Conservation (phyloP, 2,113 vertebrate genomes). For the Silurus asotus region DNA sequence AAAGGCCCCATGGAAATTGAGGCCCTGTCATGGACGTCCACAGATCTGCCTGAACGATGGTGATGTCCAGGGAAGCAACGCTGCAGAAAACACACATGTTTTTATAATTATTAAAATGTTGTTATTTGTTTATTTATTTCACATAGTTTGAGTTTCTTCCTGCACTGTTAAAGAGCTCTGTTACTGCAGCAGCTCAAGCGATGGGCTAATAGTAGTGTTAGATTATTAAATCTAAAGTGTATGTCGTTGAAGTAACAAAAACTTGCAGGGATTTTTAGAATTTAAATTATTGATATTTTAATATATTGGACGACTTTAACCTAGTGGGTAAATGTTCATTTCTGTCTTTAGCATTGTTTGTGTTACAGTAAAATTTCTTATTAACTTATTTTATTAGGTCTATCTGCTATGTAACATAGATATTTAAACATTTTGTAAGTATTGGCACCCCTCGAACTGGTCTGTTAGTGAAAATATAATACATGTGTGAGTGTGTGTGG, state of each 20-base stretch:
- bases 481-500: no score
- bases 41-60: slow-evolving; percentile 37
- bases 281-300: not conserved
- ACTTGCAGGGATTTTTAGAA: not conserved
- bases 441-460: no score
- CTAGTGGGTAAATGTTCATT: not conserved
- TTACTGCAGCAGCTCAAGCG: not conserved
- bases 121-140: not conserved
- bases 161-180: not conserved
- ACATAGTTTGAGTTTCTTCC: not conserved
- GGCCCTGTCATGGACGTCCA: slow-evolving; percentile 42
- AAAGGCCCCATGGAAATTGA: slow-evolving; percentile 62
- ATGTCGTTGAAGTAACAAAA: not conserved
- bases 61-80: slow-evolving; percentile 54
- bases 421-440: no score
- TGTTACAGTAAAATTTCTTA: not conserved
- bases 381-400: not conserved
- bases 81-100: slow-evolving; percentile 50
- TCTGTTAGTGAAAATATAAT: no score
- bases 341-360: not conserved
- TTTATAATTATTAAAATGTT: not conserved
- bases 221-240: not conserved
- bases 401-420: no score
- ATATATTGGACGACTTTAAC: not conserved
- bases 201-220: not conserved